Evolutionary conservation across 2,797 vertebrate species (phyloP), one percentile per base, ranked within the genome.

Genomic region (Tamandua tetradactyla): DNA sequence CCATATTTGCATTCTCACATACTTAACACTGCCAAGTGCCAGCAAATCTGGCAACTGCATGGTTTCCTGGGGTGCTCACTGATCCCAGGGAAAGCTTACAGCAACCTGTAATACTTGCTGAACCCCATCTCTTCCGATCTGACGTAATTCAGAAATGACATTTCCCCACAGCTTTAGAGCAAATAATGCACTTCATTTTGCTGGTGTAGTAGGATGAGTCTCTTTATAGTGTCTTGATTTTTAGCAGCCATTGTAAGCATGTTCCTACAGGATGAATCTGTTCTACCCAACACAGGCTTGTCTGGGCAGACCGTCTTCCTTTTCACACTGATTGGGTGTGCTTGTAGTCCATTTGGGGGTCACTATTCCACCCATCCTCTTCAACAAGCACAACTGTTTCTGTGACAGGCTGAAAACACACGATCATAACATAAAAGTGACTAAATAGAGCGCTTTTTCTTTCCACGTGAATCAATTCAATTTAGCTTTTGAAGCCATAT

Each of bases 151-250:
- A 92, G 86, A 93, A 80, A 92, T 17, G 83, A 55, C 55, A 47
- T 15, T 68, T 72, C 23, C 37, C 75, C 7, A 3, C 3, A 37
- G 57, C 37, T 59, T 95, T 93, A 62, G 27, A 78, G 71, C 74
- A 90, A 85, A 85, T 27, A 78, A 78, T 37, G 35, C 15, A 17
- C 57, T 91, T 91, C 62, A 88, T 79, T 90, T 91, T 72, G 49
- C 79, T 75, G 47, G 72, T 37, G 12, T 92, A 55, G 62, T 91
- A 80, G 87, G 22, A 49, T 1, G 15, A 81, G n/a, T 37, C 64
- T 78, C 42, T 83, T 42, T 91, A 80, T 78, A 68, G 49, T 18
- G 71, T 6, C 22, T 82, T 79, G 44, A 42, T 8, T 83, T 91
- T n/a, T 5, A 27, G 68, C 13, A 52, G 79, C 62, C 3, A 9